These are phyloP conservation scores for Nycticebus coucang DNA, from an alignment of 2,113 vertebrate genomes.

Conservation along the genomic window DNA sequence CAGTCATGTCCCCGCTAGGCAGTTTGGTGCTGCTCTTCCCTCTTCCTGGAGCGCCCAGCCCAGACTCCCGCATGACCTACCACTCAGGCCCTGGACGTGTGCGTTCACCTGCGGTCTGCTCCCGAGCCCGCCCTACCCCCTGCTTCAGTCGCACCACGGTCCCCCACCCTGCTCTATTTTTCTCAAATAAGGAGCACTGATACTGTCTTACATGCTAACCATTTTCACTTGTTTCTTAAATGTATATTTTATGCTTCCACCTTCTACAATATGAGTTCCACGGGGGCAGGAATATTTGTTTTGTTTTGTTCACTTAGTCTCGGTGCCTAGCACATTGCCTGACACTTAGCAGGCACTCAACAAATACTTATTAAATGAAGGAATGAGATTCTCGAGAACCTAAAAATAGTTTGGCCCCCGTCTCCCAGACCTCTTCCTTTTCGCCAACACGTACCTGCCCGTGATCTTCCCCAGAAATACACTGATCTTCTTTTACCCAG, in stretches of 20 bases:
- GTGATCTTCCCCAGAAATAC: constrained; percentile 60
- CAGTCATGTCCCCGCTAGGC: not conserved
- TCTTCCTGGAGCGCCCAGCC: not conserved
- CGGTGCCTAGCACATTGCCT: not conserved
- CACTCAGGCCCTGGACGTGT: not conserved
- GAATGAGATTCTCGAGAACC: not conserved
- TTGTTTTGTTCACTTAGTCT: not conserved
- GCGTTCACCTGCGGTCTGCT: not conserved
- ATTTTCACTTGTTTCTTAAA: not conserved
- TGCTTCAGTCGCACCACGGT: rapidly evolving
- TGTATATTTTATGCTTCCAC: not conserved
- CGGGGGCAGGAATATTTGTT: not conserved
- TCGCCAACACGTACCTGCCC: not conserved
- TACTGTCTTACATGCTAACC: not conserved
- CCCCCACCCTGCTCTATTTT: not conserved
- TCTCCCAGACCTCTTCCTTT: not conserved
- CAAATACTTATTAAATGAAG: not conserved
- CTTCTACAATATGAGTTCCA: not conserved
- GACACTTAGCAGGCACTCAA: not conserved
- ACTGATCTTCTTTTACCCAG: not conserved
- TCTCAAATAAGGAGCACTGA: not conserved
- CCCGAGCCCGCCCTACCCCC: not conserved
- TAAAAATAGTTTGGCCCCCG: not conserved
- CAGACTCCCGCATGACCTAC: rapidly evolving
- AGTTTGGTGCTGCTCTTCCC: not conserved